These are phyloP conservation scores for Leptinotarsa lineolata DNA, from an alignment of 1,140 invertebrate species.

Conservation along the genomic window DNA sequence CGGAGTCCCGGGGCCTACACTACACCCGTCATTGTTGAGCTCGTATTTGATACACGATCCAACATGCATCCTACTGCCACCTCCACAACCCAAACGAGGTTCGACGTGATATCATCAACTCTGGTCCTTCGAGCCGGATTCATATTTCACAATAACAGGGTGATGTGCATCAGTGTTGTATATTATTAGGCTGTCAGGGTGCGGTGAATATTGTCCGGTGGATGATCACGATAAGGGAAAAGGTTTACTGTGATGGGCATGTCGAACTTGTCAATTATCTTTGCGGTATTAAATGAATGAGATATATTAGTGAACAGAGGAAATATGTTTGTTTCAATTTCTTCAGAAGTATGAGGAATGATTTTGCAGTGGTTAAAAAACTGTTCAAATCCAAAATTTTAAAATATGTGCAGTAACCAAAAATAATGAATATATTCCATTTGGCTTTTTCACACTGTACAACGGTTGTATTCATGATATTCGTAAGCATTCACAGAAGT, in stretches of 20 bases:
- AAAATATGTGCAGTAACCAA: no score
- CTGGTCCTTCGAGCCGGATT: constrained; percentile 2
- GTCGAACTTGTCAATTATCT: background rate
- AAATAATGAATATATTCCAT: no score
- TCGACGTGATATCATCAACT: background rate
- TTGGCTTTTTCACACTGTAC: no score
- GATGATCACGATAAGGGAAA: background rate
- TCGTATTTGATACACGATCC: constrained; percentile 15
- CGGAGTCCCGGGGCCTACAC: constrained; percentile 3
- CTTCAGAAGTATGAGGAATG: no score
- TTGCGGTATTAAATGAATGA: no score
- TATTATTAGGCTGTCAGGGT: background rate
- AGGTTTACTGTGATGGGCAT: background rate
- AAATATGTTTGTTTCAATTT: background rate
- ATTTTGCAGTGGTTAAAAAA: no score
- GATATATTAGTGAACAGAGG: background rate
- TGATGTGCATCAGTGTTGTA: background rate
- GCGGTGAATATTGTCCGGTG: background rate
- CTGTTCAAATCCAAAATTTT: no score
- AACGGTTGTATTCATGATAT: no score
- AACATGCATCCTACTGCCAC: background rate
- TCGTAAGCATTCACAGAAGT: no score
- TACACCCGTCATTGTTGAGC: background rate
- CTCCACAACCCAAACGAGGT: background rate
- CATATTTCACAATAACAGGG: constrained; percentile 14